Conservation (phyloP, 2,797 vertebrate genomes). For the Gobio occitaniae region DNA sequence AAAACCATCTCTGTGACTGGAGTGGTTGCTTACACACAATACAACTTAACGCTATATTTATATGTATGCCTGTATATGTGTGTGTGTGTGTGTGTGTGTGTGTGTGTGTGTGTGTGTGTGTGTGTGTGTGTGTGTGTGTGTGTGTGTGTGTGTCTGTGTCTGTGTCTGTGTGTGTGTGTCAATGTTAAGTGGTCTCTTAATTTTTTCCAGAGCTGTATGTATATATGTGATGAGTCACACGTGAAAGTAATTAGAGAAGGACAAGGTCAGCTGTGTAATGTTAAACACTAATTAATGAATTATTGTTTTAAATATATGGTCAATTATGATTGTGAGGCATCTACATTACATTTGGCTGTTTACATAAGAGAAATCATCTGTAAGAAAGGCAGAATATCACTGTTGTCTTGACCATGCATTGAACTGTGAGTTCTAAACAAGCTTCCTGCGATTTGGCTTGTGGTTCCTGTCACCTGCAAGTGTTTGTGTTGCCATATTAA, state of each 20-base stretch:
- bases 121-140: no score
- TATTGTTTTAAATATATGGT: neutral
- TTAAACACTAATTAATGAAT: neutral
- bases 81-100: no score
- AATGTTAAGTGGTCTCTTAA: no score
- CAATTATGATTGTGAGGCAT: neutral
- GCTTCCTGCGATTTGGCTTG: neutral
- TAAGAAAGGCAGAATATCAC: neutral
- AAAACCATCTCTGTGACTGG: neutral
- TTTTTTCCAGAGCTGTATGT: no score
- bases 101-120: no score
- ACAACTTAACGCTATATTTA: neutral
- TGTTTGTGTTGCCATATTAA: slow-evolving; percentile 14
- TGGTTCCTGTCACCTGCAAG: neutral
- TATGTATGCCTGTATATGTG: no score
- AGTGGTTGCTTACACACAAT: neutral
- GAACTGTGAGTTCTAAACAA: neutral
- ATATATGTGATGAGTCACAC: no score
- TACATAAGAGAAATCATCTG: neutral
- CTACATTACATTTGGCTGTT: neutral
- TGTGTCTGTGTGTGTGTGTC: no score
- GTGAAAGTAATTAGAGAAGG: no score
- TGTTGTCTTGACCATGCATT: neutral
- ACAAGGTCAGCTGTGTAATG: neutral
- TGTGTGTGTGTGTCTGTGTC: no score